Conservation (phyloP, 2,888 invertebrate genomes). For the Drosophila recens region DNA sequence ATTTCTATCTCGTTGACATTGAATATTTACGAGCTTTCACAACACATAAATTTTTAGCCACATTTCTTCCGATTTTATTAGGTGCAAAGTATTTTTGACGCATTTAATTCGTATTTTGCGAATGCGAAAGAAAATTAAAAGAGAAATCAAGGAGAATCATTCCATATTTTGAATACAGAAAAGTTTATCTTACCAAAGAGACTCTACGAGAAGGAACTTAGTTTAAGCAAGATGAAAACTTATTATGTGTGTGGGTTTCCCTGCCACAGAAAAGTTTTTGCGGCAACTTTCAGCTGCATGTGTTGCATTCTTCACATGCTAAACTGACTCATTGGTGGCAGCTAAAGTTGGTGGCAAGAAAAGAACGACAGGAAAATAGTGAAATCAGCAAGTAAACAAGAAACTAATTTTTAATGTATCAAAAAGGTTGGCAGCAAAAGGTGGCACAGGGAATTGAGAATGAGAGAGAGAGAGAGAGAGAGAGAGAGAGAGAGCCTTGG, state of each 20-base stretch:
- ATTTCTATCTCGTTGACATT: constrained; percentile 63
- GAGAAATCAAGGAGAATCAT: constrained; percentile 12
- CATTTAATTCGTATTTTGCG: constrained; percentile 42
- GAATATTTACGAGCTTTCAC: constrained; percentile 61
- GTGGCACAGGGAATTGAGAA: constrained; percentile 14
- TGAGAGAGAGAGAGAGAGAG: constrained; percentile 1
- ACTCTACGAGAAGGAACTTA: constrained; percentile 14
- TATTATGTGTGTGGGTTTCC: constrained; percentile 39
- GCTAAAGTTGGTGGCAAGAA: not conserved
- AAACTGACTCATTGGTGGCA: not conserved
- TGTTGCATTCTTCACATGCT: constrained; percentile 54
- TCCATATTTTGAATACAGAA: constrained; percentile 10
- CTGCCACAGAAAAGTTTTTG: constrained; percentile 49
- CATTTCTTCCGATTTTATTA: constrained; percentile 59
- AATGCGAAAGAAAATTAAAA: not conserved
- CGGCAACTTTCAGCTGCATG: constrained; percentile 67
- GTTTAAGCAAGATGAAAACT: constrained; percentile 32
- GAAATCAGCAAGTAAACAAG: constrained; percentile 50
- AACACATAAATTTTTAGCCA: constrained; percentile 55
- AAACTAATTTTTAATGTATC: constrained; percentile 64
- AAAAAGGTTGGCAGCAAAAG: constrained; percentile 25
- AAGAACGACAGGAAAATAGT: not conserved
- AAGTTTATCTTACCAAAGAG: constrained; percentile 24
- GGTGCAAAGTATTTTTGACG: constrained; percentile 59
- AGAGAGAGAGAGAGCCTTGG: not conserved